phyloP scores from a whole-genome alignment of 2,888 invertebrate genomes.

The Synergus laeviventris region DNA sequence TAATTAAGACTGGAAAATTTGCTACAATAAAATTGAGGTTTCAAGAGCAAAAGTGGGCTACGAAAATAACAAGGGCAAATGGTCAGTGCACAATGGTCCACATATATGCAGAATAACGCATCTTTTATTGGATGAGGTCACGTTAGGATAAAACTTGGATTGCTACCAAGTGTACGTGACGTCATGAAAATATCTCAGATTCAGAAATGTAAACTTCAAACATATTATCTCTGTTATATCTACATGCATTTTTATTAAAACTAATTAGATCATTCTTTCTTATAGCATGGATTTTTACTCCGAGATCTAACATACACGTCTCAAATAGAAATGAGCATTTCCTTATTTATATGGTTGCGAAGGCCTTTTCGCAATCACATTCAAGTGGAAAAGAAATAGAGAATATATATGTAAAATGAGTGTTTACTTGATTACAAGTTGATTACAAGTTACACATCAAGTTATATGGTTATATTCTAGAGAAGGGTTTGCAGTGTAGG shows the following conservation, averaged over 20 bases:
- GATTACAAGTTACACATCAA: background rate
- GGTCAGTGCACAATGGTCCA: background rate
- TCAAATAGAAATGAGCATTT: background rate
- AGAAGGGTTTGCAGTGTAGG: background rate
- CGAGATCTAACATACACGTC: background rate
- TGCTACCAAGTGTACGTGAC: conserved; percentile 1
- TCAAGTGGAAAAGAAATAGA: background rate
- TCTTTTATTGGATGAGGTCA: conserved; percentile 37
- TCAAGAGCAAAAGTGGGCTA: background rate
- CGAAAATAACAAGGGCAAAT: conserved; percentile 23
- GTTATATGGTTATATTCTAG: background rate
- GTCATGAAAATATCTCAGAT: background rate
- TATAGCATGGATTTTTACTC: background rate
- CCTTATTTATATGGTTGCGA: background rate
- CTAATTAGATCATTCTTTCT: background rate
- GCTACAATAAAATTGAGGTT: background rate
- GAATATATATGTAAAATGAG: background rate
- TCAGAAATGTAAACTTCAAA: background rate
- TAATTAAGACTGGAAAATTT: background rate
- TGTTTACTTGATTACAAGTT: background rate
- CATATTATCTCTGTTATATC: background rate
- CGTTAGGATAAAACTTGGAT: conserved; percentile 25
- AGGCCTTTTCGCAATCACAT: background rate
- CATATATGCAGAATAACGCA: conserved; percentile 30
- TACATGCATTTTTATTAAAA: background rate